Evolutionary conservation across 2,888 invertebrate species (phyloP).

Genomic region (Lumbricus terrestris): DNA sequence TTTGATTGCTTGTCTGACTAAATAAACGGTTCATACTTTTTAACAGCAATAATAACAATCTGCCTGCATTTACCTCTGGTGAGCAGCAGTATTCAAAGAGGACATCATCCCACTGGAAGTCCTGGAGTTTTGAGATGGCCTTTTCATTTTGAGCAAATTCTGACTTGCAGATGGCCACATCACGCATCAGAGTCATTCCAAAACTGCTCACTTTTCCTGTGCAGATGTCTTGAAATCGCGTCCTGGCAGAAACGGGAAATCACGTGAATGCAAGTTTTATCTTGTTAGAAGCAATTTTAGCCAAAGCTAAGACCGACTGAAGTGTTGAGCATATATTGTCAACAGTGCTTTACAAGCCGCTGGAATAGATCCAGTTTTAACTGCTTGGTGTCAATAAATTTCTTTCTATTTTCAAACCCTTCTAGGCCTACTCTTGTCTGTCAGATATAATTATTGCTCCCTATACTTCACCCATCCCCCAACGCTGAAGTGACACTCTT

Average conservation of each 20-base stretch:
- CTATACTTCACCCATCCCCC: too few species aligned
- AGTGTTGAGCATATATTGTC: too few species aligned
- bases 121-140: slow-evolving; percentile 75
- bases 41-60: neutral
- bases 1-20: too few species aligned
- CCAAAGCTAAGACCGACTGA: too few species aligned
- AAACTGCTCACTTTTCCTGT: slow-evolving; percentile 64
- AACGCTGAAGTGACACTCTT: too few species aligned
- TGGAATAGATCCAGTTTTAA: neutral
- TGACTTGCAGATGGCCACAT: slow-evolving; percentile 67
- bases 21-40: too few species aligned
- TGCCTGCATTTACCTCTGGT: slow-evolving; percentile 61
- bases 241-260: slow-evolving; percentile 60
- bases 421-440: too few species aligned
- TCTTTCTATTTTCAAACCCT: too few species aligned
- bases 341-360: too few species aligned
- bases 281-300: neutral
- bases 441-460: too few species aligned
- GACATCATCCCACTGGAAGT: slow-evolving; percentile 73
- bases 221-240: slow-evolving; percentile 72
- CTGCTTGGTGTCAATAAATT: neutral
- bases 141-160: slow-evolving; percentile 68
- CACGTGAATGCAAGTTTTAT: neutral
- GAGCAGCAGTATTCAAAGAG: slow-evolving; percentile 71
- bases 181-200: slow-evolving; percentile 70